phyloP scores from a whole-genome alignment of 2,888 invertebrate genomes.

The Drosophila kanekoi region DNA sequence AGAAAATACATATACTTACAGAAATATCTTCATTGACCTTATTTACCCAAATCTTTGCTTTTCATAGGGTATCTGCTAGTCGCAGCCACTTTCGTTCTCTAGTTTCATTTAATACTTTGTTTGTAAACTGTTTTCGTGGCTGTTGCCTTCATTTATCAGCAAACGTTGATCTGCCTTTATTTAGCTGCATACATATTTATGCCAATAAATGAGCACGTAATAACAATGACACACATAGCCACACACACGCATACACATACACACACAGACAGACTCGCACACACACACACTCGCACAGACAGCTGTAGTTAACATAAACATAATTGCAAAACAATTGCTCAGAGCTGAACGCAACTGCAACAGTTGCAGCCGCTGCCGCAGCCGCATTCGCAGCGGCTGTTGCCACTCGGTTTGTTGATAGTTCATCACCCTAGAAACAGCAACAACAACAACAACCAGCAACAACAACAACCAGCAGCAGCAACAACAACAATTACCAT shows the following conservation, averaged over 20 bases:
- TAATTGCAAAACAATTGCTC: constrained; percentile 73
- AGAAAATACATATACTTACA: too few species aligned
- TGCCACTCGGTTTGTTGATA: constrained; percentile 43
- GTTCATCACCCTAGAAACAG: constrained; percentile 64
- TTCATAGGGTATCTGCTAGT: constrained; percentile 19
- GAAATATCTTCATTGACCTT: too few species aligned
- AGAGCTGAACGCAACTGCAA: constrained; percentile 27
- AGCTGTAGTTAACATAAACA: constrained; percentile 55
- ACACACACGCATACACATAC: constrained; percentile 11
- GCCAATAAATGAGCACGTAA: constrained; percentile 77
- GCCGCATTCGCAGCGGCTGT: constrained; percentile 19
- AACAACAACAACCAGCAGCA: constrained; percentile 40
- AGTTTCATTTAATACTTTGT: background rate
- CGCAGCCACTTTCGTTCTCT: background rate
- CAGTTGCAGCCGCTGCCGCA: constrained; percentile 13
- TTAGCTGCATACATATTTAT: constrained; percentile 62
- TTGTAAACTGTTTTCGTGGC: constrained; percentile 55
- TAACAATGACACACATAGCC: constrained; percentile 63
- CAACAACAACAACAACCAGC: constrained; percentile 28
- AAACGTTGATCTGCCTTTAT: constrained; percentile 68
- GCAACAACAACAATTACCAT: constrained; percentile 43
- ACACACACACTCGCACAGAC: constrained; percentile 1
- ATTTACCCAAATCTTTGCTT: too few species aligned
- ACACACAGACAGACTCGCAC: too few species aligned
- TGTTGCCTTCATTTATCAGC: constrained; percentile 65